Conservation (phyloP, 2,888 invertebrate genomes). For the Matsumyia berberina region DNA sequence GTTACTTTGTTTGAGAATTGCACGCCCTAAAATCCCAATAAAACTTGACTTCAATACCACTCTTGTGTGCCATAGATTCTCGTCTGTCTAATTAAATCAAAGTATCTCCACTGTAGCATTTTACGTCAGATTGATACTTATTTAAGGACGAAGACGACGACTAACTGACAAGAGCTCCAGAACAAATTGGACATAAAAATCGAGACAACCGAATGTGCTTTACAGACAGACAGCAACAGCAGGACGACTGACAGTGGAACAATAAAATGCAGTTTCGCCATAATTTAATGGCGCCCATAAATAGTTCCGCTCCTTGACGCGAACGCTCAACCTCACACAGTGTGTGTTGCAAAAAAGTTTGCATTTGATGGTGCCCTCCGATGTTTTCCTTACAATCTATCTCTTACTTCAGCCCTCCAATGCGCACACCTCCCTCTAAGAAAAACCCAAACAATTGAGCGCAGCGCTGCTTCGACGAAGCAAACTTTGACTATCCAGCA, state of each 20-base stretch:
- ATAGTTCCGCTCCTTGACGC: constrained; percentile 48
- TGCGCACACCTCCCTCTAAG: not conserved
- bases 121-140: constrained; percentile 24
- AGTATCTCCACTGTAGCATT: constrained; percentile 26
- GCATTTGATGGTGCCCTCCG: constrained; percentile 40
- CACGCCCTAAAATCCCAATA: not conserved
- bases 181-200: constrained; percentile 60
- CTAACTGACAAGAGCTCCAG: not conserved
- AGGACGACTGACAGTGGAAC: not conserved
- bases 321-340: not conserved
- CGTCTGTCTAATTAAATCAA: constrained; percentile 64
- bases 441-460: constrained; percentile 32
- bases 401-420: constrained; percentile 4
- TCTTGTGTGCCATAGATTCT: constrained; percentile 12
- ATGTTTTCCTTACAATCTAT: constrained; percentile 51
- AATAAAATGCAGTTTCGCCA: constrained; percentile 63
- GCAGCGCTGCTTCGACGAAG: constrained; percentile 25
- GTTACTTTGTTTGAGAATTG: too few species aligned
- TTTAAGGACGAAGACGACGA: constrained; percentile 8
- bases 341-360: constrained; percentile 36
- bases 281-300: constrained; percentile 54
- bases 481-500: constrained; percentile 26
- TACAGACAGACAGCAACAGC: not conserved
- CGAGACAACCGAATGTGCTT: constrained; percentile 24
- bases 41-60: not conserved